A percentile compares a stretch with the other conserved stretches of the same genome.
phyloP scores from a whole-genome alignment of 2,113 vertebrate genomes.

The Madoqua kirkii region DNA sequence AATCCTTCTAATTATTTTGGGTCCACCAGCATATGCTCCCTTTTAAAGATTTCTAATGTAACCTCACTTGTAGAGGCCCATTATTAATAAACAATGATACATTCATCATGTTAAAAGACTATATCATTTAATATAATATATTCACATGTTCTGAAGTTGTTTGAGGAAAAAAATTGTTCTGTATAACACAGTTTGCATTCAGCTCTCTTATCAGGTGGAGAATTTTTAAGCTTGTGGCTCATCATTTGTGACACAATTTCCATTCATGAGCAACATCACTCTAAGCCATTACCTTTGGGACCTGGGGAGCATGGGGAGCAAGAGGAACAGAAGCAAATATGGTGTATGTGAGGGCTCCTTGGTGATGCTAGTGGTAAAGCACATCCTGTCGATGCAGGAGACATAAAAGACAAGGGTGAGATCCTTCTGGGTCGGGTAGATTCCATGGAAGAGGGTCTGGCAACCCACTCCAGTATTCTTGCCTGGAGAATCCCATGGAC shows the following conservation, averaged over 20 bases:
- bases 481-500: not conserved
- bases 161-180: not conserved
- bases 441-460: not conserved
- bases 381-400: not conserved
- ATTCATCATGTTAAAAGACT: not conserved
- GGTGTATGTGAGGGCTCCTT: not conserved
- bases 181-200: not conserved
- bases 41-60: not conserved
- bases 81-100: not conserved
- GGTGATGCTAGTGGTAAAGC: not conserved
- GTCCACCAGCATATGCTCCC: not conserved
- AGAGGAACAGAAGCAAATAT: not conserved
- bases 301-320: not conserved
- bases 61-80: not conserved
- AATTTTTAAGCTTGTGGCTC: not conserved
- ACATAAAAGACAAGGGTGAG: fast-evolving
- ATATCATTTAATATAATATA: not conserved
- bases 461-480: not conserved
- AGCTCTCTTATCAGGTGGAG: not conserved
- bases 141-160: not conserved
- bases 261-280: not conserved
- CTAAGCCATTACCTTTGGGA: not conserved
- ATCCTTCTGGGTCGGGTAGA: not conserved
- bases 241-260: not conserved
- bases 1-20: not conserved